Evolutionary conservation across 2,113 vertebrate genomes (phyloP).

Genomic region (Phylloscopus trochilus): DNA sequence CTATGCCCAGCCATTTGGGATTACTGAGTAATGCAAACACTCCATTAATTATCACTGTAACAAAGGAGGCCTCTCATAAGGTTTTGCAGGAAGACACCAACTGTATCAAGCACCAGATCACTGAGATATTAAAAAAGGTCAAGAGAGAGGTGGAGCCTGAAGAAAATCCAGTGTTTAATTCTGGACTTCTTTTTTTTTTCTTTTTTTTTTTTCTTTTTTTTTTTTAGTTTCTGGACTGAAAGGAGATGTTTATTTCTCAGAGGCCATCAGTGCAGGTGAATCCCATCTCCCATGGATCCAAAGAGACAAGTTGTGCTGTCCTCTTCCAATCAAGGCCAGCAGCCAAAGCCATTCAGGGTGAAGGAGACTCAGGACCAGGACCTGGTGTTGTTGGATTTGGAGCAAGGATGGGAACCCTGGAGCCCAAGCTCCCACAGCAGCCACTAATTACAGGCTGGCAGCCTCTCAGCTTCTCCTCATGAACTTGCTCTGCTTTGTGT

Average conservation of each 20-base stretch:
- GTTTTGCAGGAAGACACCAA: background rate
- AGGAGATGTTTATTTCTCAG: background rate
- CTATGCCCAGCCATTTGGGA: background rate
- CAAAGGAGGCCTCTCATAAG: background rate
- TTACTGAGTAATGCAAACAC: background rate
- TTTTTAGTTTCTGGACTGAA: background rate
- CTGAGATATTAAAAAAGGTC: background rate
- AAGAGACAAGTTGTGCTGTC: background rate
- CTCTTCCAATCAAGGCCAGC: background rate
- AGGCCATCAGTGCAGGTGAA: background rate
- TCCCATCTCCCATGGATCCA: background rate
- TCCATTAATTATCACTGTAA: background rate
- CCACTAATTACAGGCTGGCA: constrained; percentile 33
- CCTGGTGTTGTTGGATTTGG: background rate
- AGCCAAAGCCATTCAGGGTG: background rate
- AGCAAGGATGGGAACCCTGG: background rate
- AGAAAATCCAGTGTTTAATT: background rate
- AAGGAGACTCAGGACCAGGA: background rate
- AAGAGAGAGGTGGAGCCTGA: background rate
- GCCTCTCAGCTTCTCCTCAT: constrained; percentile 12
- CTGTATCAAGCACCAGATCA: background rate
- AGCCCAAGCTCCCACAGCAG: constrained; percentile 2
- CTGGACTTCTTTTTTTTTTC: background rate
- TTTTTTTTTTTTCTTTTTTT: background rate
- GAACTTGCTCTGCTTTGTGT: constrained; percentile 31